Evolutionary conservation across 30 jellyfish, hydroid and myxozoan species (phyloP).

Genomic region (Turritopsis dohrnii): DNA sequence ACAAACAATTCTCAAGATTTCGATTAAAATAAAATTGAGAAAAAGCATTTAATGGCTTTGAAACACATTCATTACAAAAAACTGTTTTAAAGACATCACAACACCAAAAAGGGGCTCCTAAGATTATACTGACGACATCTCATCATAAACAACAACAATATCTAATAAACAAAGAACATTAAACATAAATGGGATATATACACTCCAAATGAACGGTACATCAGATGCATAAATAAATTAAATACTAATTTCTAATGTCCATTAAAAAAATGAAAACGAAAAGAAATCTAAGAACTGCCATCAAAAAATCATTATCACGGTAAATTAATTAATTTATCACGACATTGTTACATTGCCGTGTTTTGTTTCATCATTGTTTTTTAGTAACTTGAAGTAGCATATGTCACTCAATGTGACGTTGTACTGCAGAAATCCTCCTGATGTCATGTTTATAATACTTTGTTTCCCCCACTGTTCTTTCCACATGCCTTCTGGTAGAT

Average conservation of each 20-base stretch:
- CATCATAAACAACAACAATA: not conserved
- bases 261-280: not conserved
- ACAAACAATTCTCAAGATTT: no score
- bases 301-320: not conserved
- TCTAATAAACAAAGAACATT: not conserved
- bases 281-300: not conserved
- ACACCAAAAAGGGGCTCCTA: no score
- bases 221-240: not conserved
- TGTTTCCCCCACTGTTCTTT: constrained; percentile 62
- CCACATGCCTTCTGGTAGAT: constrained; percentile 76
- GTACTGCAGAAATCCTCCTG: constrained; percentile 35
- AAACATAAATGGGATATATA: not conserved
- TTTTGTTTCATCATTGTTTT: not conserved
- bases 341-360: not conserved
- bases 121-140: not conserved
- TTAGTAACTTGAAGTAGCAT: constrained; percentile 41
- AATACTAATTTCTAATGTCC: not conserved
- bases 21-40: no score
- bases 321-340: not conserved
- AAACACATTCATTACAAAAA: no score
- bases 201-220: not conserved
- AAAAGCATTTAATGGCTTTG: no score
- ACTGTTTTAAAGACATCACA: no score
- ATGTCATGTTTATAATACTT: constrained; percentile 19
- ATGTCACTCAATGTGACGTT: constrained; percentile 49